Percentiles rank a stretch among this genome's conserved stretches.
phyloP scores from a whole-genome alignment of 2,888 invertebrate species.

The Oasisia sp. region DNA sequence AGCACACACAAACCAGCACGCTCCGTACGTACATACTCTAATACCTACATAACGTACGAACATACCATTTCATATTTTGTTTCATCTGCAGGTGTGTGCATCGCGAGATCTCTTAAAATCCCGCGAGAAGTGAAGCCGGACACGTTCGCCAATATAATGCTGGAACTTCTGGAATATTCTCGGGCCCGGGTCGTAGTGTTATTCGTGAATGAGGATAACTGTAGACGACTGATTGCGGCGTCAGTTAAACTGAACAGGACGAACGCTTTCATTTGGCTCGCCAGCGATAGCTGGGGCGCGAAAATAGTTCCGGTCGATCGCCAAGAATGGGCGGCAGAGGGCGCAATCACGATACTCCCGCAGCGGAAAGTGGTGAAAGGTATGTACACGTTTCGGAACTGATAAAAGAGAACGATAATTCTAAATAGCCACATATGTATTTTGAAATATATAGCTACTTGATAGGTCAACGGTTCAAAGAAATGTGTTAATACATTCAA shows the following conservation, averaged over 20 bases:
- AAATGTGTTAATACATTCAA: no score
- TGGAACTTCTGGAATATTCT: slow-evolving; percentile 70
- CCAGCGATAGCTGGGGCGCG: slow-evolving; percentile 65
- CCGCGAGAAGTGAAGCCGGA: slow-evolving; percentile 71
- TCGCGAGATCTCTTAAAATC: slow-evolving; percentile 73
- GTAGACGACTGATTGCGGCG: slow-evolving; percentile 59
- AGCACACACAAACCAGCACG: no score
- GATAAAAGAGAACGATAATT: no score
- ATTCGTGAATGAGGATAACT: slow-evolving; percentile 80
- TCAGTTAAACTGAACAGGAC: slow-evolving; percentile 29
- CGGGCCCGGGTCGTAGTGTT: slow-evolving; percentile 76
- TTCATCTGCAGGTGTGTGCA: slow-evolving; percentile 67
- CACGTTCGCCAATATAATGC: slow-evolving; percentile 73
- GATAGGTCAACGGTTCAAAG: no score
- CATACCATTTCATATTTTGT: neutral
- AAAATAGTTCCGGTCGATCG: slow-evolving; percentile 61
- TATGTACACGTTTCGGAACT: slow-evolving; percentile 28
- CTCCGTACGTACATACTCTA: no score
- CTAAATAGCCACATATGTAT: no score
- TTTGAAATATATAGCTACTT: no score
- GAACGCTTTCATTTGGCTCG: slow-evolving; percentile 54
- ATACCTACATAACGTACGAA: no score
- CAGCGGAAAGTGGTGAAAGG: slow-evolving; percentile 57
- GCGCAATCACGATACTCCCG: slow-evolving; percentile 62
- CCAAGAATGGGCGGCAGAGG: slow-evolving; percentile 61